Evolutionary conservation across 2,113 vertebrate genomes (phyloP).

Genomic region (Burhinus bistriatus): DNA sequence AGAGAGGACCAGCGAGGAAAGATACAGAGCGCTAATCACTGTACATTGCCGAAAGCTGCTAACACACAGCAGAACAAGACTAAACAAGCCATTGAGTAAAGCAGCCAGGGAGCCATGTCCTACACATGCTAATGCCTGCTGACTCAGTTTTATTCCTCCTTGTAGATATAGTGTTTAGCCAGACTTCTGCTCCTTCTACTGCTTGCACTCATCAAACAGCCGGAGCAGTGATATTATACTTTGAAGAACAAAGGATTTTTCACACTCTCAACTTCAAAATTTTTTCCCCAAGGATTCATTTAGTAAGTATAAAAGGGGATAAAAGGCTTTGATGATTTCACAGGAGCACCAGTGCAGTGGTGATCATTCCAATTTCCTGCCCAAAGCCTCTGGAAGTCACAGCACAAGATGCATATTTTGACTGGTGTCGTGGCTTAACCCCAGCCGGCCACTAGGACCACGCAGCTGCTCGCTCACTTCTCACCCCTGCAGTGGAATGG

Average conservation of each 20-base stretch:
- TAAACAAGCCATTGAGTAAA: constrained; percentile 13
- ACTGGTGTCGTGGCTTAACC: background rate
- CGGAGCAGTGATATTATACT: background rate
- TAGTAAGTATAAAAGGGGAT: background rate
- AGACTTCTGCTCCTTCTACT: background rate
- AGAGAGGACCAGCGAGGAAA: background rate
- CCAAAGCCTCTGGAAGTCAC: background rate
- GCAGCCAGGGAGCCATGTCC: background rate
- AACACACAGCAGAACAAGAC: background rate
- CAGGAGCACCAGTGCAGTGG: background rate
- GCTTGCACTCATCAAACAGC: background rate
- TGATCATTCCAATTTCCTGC: background rate
- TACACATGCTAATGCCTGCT: background rate
- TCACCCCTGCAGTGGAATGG: background rate
- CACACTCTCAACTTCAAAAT: background rate
- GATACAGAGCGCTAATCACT: constrained; percentile 19
- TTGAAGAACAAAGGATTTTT: background rate
- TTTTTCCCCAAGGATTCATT: background rate
- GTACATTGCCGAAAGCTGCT: background rate
- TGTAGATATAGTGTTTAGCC: background rate
- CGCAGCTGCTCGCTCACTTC: background rate
- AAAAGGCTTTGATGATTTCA: background rate
- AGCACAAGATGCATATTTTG: background rate
- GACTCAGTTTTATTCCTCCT: background rate
- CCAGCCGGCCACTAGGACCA: background rate